Evolutionary conservation across 2,113 vertebrate genomes (phyloP).

Genomic region (Microtus ochrogaster): DNA sequence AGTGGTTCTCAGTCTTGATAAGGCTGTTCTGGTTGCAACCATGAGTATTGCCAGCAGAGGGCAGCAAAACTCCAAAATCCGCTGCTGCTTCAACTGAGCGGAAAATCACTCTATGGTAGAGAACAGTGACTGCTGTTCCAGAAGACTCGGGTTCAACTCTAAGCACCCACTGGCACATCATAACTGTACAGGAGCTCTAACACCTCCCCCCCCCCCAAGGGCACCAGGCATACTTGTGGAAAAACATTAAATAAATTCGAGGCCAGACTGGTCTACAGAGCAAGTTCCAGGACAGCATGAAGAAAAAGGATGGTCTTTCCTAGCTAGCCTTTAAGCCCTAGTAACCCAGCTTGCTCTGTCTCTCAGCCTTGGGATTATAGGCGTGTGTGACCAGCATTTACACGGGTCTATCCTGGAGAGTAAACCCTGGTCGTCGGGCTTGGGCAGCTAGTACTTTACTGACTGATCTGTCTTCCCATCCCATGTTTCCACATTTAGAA

Average conservation of each 20-base stretch:
- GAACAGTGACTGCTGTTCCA: neutral
- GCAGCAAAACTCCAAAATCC: slow-evolving; percentile 53
- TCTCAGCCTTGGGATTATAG: neutral
- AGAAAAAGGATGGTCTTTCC: neutral
- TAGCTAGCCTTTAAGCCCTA: neutral
- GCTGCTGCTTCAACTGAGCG: neutral
- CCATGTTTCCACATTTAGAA: neutral
- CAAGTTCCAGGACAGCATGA: neutral
- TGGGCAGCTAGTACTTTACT: neutral
- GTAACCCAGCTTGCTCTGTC: neutral
- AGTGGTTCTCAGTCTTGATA: neutral
- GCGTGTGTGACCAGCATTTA: neutral
- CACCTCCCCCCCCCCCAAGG: too few species aligned
- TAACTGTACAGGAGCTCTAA: neutral
- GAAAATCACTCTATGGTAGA: neutral
- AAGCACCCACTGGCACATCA: neutral
- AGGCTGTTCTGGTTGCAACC: neutral
- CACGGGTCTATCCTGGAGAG: neutral
- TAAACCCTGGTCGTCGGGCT: too few species aligned
- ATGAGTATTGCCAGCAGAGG: slow-evolving; percentile 67
- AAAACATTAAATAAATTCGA: neutral
- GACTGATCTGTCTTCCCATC: neutral
- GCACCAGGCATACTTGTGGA: neutral
- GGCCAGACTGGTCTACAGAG: too few species aligned
- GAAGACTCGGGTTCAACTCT: neutral